Conservation (phyloP, 2,888 invertebrate genomes). For the Drosophila formosana region DNA sequence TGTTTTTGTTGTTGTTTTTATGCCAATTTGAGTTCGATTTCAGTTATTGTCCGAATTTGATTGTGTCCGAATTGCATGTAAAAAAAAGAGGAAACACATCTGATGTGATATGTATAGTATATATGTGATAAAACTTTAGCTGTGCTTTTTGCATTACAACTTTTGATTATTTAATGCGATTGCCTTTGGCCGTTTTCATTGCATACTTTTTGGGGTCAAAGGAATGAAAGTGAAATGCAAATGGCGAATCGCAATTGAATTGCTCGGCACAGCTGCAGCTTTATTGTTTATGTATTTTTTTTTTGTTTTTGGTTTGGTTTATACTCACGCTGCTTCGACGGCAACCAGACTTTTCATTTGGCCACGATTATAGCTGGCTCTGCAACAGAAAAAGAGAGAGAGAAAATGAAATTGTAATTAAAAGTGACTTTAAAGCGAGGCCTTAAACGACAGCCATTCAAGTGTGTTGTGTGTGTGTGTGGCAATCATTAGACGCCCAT, state of each 20-base stretch:
- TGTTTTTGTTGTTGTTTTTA: conserved; percentile 33
- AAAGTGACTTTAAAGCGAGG: conserved; percentile 42
- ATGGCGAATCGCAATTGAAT: conserved; percentile 9
- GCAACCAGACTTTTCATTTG: conserved; percentile 75
- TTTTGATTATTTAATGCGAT: conserved; percentile 42
- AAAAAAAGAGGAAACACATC: conserved; percentile 28
- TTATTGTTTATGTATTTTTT: not conserved
- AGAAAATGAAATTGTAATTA: conserved; percentile 35
- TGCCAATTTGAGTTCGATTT: conserved; percentile 62
- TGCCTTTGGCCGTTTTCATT: conserved; percentile 21
- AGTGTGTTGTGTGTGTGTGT: conserved; percentile 22
- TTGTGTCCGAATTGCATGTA: conserved; percentile 65
- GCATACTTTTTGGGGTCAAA: conserved; percentile 27
- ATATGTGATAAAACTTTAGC: conserved; percentile 17
- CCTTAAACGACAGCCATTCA: conserved; percentile 23
- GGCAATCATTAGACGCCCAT: conserved; percentile 70
- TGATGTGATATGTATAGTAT: conserved; percentile 29
- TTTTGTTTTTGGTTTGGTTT: not conserved
- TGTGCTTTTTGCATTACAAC: conserved; percentile 18
- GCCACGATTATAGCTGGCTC: conserved; percentile 44
- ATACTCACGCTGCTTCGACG: conserved; percentile 69
- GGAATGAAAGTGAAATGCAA: conserved; percentile 49
- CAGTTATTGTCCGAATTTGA: conserved; percentile 47
- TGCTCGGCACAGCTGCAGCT: conserved; percentile 22
- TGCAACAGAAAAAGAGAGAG: conserved; percentile 30